Evolutionary conservation across 2,888 invertebrate species (phyloP).

Genomic region (Sipha maydis): DNA sequence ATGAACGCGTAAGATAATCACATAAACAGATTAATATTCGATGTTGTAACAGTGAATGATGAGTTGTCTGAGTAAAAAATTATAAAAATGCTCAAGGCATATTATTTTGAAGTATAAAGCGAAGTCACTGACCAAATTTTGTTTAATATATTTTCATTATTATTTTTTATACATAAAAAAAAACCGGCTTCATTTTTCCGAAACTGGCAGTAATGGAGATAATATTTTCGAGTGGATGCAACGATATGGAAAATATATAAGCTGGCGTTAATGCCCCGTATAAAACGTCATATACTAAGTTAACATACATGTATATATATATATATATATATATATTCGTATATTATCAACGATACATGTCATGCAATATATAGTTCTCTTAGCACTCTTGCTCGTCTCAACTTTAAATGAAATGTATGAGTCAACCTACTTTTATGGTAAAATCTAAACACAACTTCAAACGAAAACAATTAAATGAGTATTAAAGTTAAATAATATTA

Average conservation of each 20-base stretch:
- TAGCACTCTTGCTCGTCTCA: background rate
- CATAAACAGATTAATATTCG: no score
- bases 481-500: background rate
- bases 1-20: no score
- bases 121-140: background rate
- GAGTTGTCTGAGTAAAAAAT: no score
- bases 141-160: background rate
- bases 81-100: background rate
- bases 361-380: background rate
- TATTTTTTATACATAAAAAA: background rate
- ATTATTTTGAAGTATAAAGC: background rate
- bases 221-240: slow-evolving; percentile 7
- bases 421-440: background rate
- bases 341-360: background rate
- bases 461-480: slow-evolving; percentile 10
- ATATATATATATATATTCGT: background rate
- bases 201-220: background rate
- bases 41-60: no score
- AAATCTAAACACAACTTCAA: background rate
- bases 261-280: background rate
- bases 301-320: background rate
- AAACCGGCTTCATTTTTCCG: background rate
- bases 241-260: slow-evolving; percentile 28
- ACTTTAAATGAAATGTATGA: background rate
- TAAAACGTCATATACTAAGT: slow-evolving; percentile 15